phyloP scores from a whole-genome alignment of 2,797 vertebrate genomes.

The Sarcophilus harrisii region DNA sequence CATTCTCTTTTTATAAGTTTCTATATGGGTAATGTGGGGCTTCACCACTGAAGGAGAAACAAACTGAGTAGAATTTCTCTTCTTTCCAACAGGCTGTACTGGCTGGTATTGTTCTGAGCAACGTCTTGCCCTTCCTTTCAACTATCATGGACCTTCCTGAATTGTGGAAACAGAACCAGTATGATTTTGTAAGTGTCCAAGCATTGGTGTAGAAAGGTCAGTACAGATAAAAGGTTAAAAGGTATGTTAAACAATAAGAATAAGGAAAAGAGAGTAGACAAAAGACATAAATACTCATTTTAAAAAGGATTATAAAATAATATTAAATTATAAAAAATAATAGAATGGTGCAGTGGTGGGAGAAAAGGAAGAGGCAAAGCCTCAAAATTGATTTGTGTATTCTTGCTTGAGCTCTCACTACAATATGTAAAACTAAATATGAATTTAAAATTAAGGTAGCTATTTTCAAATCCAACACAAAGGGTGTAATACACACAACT shows the following conservation, averaged over 20 bases:
- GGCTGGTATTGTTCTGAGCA: slow-evolving; percentile 81
- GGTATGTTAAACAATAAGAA: neutral
- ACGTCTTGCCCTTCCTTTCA: slow-evolving; percentile 80
- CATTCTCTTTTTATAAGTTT: neutral
- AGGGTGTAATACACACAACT: neutral
- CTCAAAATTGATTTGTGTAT: neutral
- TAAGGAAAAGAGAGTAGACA: neutral
- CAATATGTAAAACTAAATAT: slow-evolving; percentile 1
- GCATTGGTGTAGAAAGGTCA: neutral
- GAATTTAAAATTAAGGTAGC: neutral
- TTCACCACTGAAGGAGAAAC: neutral
- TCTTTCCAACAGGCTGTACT: slow-evolving; percentile 75
- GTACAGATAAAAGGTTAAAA: neutral
- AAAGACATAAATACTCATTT: neutral
- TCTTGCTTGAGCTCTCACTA: slow-evolving; percentile 24
- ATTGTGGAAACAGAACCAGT: slow-evolving; percentile 80
- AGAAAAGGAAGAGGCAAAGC: neutral
- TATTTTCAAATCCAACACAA: neutral
- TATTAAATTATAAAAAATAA: no score
- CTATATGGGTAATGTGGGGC: neutral
- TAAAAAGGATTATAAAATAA: neutral
- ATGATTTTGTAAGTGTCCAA: slow-evolving; percentile 79
- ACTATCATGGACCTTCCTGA: slow-evolving; percentile 73
- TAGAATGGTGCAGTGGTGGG: neutral
- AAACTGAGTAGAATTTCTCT: slow-evolving; percentile 28